Evolutionary conservation across 2,888 invertebrate genomes (phyloP).

Genomic region (Micropterix aruncella): DNA sequence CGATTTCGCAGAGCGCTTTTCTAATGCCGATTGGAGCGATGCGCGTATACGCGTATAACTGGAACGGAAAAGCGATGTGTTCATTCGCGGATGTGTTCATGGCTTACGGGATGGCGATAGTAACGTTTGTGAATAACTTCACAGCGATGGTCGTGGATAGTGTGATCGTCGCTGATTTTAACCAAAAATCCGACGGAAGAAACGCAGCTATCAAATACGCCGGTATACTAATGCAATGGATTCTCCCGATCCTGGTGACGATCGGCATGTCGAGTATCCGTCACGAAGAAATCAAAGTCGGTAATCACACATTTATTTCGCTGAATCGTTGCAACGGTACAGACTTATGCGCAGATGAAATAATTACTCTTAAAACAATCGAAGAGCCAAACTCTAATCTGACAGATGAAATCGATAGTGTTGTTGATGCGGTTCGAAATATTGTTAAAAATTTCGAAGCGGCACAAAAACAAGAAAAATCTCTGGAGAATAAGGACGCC

Average conservation of each 20-base stretch:
- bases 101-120: constrained; percentile 27
- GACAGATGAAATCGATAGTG: neutral
- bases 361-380: no score
- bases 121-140: constrained; percentile 31
- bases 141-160: neutral
- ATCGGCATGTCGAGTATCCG: no score
- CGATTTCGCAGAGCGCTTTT: neutral
- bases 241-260: no score
- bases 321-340: no score
- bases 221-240: no score
- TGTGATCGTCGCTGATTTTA: no score
- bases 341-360: no score
- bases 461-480: neutral
- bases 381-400: no score
- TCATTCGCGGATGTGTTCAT: constrained; percentile 14
- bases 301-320: no score
- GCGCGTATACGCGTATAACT: neutral
- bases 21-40: neutral
- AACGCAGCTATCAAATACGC: no score
- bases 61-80: constrained; percentile 2
- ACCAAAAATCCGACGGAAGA: no score
- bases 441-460: neutral
- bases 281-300: no score
- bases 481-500: neutral
- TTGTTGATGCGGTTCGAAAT: neutral